phyloP scores from a whole-genome alignment of 2,113 vertebrate genomes.

The Cynoglossus semilaevis region DNA sequence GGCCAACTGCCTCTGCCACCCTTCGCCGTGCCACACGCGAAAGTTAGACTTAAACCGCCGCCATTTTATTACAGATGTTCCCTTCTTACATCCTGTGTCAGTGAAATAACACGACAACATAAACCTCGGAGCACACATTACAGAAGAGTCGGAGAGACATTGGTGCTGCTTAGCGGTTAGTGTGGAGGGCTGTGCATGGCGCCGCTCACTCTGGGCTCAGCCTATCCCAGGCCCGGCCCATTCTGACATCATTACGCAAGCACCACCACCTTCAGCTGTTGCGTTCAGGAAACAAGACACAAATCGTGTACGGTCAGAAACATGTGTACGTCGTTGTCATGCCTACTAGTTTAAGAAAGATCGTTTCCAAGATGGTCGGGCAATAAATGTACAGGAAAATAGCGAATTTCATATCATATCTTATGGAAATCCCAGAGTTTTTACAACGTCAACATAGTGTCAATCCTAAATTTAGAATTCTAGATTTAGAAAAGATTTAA shows the following conservation, averaged over 20 bases:
- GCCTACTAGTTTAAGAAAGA: too few species aligned
- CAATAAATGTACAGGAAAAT: not conserved
- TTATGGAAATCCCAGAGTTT: too few species aligned
- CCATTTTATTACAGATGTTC: constrained; percentile 28
- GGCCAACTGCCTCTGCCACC: constrained; percentile 59
- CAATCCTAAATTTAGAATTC: too few species aligned
- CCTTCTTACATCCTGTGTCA: constrained; percentile 20
- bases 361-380: not conserved
- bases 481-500: too few species aligned
- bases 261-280: constrained; percentile 16
- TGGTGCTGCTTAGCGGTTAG: constrained; percentile 35
- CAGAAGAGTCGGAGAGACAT: constrained; percentile 48
- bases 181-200: constrained; percentile 55
- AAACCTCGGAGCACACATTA: constrained; percentile 14
- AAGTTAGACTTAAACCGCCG: constrained; percentile 44
- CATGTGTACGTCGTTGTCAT: constrained; percentile 19
- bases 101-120: not conserved
- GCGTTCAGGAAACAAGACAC: constrained; percentile 11
- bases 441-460: too few species aligned
- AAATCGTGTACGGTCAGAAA: rapidly evolving
- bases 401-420: too few species aligned
- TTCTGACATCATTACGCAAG: constrained; percentile 39
- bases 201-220: constrained; percentile 41
- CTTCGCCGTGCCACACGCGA: constrained; percentile 54
- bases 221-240: constrained; percentile 25